A percentile compares a stretch with the other conserved stretches of the same genome.
Conservation (phyloP, 2,888 invertebrate species). For the Heliconius erato region DNA sequence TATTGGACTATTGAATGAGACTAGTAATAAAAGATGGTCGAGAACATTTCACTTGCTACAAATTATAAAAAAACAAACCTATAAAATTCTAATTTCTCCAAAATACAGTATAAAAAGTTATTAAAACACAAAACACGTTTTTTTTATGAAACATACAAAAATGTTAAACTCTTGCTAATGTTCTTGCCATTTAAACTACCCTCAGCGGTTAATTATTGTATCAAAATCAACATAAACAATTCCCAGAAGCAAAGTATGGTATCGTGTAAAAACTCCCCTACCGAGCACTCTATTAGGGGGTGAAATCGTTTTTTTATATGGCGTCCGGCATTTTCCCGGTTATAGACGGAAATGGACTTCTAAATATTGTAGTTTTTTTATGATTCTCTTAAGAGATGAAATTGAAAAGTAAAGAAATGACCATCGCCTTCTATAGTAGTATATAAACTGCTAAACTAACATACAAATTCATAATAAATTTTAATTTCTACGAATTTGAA, state of each 20-base stretch:
- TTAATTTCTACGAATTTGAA: neutral
- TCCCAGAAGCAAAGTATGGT: slow-evolving; percentile 44
- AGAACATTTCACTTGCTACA: no score
- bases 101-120: neutral
- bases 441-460: no score
- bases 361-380: neutral
- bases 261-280: slow-evolving; percentile 50
- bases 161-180: neutral
- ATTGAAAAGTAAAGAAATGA: neutral
- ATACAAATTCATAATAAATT: no score
- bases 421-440: no score
- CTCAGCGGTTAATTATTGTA: slow-evolving; percentile 37
- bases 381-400: neutral
- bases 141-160: neutral
- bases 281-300: slow-evolving; percentile 61
- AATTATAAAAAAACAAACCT: no score
- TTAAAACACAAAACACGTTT: neutral
- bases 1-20: no score
- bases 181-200: slow-evolving; percentile 24
- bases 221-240: slow-evolving; percentile 48
- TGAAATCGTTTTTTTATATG: slow-evolving; percentile 78
- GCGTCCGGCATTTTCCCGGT: slow-evolving; percentile 68
- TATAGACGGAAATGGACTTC: slow-evolving; percentile 55
- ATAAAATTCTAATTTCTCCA: no score
- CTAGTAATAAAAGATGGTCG: no score